Conservation (phyloP, 1,140 invertebrate genomes). For the Zaprionus inermis region DNA sequence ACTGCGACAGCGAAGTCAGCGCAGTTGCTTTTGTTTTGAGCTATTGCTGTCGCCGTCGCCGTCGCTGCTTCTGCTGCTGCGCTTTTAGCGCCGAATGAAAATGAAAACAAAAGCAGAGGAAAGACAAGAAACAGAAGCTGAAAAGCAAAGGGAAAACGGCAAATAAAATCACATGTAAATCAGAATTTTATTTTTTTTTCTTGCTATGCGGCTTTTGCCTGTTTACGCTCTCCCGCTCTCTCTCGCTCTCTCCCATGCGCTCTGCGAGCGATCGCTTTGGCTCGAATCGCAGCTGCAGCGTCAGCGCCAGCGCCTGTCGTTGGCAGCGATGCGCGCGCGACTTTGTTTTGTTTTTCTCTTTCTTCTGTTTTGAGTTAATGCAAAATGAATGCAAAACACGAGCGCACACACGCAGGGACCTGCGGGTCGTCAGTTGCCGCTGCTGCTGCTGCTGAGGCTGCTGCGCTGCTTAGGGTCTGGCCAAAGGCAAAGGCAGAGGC, state of each 20-base stretch:
- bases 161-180: constrained; percentile 79
- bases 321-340: constrained; percentile 44
- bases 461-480: constrained; percentile 10
- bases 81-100: constrained; percentile 31
- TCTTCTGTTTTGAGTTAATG: constrained; percentile 75
- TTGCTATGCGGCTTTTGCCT: constrained; percentile 48
- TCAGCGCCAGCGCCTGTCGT: constrained; percentile 2
- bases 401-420: constrained; percentile 63
- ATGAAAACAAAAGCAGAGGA: constrained; percentile 30
- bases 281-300: constrained; percentile 8
- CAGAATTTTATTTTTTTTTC: constrained; percentile 33
- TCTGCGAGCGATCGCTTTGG: constrained; percentile 2
- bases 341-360: constrained; percentile 70
- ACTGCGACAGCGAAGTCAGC: neutral
- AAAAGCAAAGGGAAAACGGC: constrained; percentile 19
- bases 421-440: constrained; percentile 31
- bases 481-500: neutral
- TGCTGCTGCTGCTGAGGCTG: constrained; percentile 25
- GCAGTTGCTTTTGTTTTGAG: constrained; percentile 39
- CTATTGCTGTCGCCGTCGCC: constrained; percentile 12
- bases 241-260: neutral
- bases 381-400: constrained; percentile 81
- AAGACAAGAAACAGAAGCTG: constrained; percentile 27
- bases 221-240: constrained; percentile 34
- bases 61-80: constrained; percentile 18